These are phyloP conservation scores for Corythucha ciliata DNA, from an alignment of 2,888 invertebrate species.

Conservation along the genomic window DNA sequence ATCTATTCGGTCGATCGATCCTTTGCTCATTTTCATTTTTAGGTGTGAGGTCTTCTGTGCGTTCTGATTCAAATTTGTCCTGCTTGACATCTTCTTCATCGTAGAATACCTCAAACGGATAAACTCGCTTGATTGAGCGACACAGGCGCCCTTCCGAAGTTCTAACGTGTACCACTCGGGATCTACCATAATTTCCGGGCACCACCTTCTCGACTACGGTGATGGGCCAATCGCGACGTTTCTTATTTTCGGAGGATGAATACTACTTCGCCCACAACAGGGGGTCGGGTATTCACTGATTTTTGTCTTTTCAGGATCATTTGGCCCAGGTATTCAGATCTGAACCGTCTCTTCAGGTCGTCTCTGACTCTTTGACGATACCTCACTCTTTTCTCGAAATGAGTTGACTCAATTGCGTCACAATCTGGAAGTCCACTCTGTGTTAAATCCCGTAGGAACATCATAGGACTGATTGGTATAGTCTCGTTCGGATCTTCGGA, in stretches of 20 bases:
- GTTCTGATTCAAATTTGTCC: no score
- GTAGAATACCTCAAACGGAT: no score
- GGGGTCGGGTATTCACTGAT: neutral
- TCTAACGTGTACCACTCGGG: no score
- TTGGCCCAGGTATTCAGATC: constrained; percentile 7
- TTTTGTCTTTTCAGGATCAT: neutral
- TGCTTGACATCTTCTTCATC: no score
- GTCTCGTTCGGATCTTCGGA: constrained; percentile 25
- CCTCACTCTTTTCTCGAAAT: neutral
- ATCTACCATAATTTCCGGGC: no score
- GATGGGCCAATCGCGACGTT: constrained; percentile 5
- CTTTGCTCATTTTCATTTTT: no score
- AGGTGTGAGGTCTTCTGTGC: no score
- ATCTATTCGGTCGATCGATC: no score
- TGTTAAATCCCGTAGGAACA: neutral
- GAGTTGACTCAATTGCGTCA: neutral
- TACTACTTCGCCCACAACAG: constrained; percentile 3
- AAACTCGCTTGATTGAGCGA: no score
- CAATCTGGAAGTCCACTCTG: neutral
- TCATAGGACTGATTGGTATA: constrained; percentile 26
- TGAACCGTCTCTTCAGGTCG: neutral
- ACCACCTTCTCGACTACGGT: no score
- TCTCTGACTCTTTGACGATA: neutral
- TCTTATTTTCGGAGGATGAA: neutral
- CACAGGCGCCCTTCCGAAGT: no score